A percentile compares a stretch with the other conserved stretches of the same genome.
phyloP scores from a whole-genome alignment of 2,113 vertebrate genomes.

The Ceyx cyanopectus region DNA sequence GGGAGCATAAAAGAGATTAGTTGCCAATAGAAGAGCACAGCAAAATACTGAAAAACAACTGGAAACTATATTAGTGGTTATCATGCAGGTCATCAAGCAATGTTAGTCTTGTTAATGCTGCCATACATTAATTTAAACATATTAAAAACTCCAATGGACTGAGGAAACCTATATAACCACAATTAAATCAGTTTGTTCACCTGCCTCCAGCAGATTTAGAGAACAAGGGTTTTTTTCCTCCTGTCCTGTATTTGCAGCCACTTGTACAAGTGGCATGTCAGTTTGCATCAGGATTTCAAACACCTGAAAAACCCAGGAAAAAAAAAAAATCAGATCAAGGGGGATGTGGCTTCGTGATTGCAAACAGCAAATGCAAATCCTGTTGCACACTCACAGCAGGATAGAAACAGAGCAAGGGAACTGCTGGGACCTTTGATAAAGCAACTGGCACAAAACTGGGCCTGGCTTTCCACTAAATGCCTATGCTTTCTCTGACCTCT shows the following conservation, averaged over 20 bases:
- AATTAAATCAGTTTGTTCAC: not conserved
- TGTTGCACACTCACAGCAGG: not conserved
- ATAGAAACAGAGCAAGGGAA: not conserved
- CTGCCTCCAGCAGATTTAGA: not conserved
- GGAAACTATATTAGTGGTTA: not conserved
- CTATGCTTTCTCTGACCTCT: not conserved
- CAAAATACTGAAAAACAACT: not conserved
- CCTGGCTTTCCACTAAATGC: not conserved
- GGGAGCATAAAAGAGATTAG: not conserved
- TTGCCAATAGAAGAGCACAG: not conserved
- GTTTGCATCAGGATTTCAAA: not conserved
- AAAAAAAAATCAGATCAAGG: not conserved
- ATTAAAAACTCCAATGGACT: not conserved
- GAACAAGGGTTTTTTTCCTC: not conserved
- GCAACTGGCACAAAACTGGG: not conserved
- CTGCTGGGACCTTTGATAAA: not conserved
- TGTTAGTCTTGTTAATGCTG: not conserved
- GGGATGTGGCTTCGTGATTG: not conserved
- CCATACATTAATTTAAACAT: not conserved
- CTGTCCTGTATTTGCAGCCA: not conserved
- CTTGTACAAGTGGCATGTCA: not conserved
- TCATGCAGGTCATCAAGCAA: not conserved
- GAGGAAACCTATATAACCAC: not conserved
- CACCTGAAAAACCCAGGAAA: not conserved
- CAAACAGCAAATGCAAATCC: not conserved